Conservation (phyloP, 1,140 invertebrate species). For the Drosophila nigromelanica region DNA sequence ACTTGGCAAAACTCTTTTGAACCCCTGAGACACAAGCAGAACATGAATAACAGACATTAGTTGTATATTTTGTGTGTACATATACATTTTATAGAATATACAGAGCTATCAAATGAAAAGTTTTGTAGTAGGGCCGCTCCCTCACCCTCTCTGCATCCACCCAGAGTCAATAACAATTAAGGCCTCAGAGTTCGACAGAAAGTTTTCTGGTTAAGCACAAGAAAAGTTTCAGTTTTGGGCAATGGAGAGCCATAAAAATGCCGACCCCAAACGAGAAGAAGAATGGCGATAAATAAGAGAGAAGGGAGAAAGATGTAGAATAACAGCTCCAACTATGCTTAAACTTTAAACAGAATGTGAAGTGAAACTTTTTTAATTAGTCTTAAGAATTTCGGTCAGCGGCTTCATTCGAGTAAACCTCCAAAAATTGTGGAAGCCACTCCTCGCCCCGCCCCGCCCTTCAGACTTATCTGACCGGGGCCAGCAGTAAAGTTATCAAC, state of each 20-base stretch:
- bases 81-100: slow-evolving; percentile 42
- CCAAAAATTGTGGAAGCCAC: background rate
- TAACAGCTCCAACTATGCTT: slow-evolving; percentile 47
- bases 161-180: slow-evolving; percentile 79
- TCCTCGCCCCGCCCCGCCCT: background rate
- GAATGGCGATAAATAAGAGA: background rate
- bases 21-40: slow-evolving; percentile 8
- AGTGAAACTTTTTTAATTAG: slow-evolving; percentile 77
- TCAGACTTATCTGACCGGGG: slow-evolving; percentile 35
- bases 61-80: slow-evolving; percentile 7
- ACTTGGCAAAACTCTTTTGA: background rate
- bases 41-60: slow-evolving; percentile 43
- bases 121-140: slow-evolving; percentile 5
- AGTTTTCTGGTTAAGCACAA: slow-evolving; percentile 50
- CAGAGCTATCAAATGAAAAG: slow-evolving; percentile 40
- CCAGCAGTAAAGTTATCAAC: slow-evolving; percentile 43
- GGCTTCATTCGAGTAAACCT: slow-evolving; percentile 15
- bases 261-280: slow-evolving; percentile 7
- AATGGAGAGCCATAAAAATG: slow-evolving; percentile 40
- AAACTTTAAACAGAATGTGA: slow-evolving; percentile 62
- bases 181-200: slow-evolving; percentile 46
- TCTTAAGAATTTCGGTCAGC: slow-evolving; percentile 62
- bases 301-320: background rate
- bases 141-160: background rate
- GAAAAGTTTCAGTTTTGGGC: slow-evolving; percentile 24